Evolutionary conservation across 2,113 vertebrate species (phyloP).

Genomic region (Clarias gariepinus): DNA sequence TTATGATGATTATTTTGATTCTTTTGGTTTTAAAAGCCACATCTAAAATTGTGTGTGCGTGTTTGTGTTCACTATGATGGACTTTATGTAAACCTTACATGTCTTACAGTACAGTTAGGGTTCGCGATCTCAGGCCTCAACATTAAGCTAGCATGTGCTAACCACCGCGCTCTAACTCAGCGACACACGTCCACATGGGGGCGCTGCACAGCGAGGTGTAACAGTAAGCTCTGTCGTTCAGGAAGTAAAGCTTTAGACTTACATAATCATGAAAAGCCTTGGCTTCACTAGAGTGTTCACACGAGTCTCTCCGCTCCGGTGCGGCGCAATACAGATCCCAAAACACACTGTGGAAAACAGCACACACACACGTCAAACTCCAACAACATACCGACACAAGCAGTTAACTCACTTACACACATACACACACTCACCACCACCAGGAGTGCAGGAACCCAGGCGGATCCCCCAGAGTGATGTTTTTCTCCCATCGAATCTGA

Average conservation of each 20-base stretch:
- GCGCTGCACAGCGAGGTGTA: no score
- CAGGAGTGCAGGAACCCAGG: slow-evolving; percentile 94
- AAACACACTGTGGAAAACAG: slow-evolving; percentile 82
- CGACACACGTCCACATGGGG: background rate
- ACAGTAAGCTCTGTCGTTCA: background rate
- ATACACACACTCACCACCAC: slow-evolving; percentile 88
- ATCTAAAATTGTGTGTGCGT: background rate
- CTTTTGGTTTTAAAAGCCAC: background rate
- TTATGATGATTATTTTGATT: background rate
- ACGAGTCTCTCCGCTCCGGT: slow-evolving; percentile 97
- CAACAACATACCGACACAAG: slow-evolving; percentile 24
- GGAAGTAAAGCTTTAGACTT: slow-evolving; percentile 69
- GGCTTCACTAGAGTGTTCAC: slow-evolving; percentile 99
- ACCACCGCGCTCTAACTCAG: background rate
- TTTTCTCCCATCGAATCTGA: slow-evolving; percentile 97
- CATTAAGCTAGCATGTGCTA: background rate
- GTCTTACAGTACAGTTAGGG: background rate
- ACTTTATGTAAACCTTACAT: background rate
- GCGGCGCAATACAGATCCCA: slow-evolving; percentile 99
- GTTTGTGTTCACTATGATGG: background rate
- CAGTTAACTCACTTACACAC: background rate
- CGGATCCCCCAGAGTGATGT: slow-evolving; percentile 92
- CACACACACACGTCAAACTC: slow-evolving; percentile 70
- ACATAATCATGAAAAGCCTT: slow-evolving; percentile 99
- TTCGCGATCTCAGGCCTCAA: background rate